A percentile compares a stretch with the other conserved stretches of the same genome.
These are phyloP conservation scores for Phoxinus phoxinus DNA, from an alignment of 2,113 vertebrate species.

Conservation along the genomic window DNA sequence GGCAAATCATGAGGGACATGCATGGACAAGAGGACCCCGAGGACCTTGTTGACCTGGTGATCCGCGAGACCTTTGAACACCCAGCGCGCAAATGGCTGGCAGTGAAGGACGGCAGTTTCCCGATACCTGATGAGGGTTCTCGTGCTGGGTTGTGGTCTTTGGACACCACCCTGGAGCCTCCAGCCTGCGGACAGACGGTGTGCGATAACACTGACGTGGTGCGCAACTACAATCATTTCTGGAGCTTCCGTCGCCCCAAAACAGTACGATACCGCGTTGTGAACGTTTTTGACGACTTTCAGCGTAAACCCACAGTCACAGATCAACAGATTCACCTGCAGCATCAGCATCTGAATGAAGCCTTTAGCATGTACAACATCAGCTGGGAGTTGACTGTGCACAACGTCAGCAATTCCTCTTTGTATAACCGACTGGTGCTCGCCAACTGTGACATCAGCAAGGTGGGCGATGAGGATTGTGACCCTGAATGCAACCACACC, in stretches of 20 bases:
- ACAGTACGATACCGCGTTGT: slow-evolving; percentile 92
- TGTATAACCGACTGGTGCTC: slow-evolving; percentile 88
- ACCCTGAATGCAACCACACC: slow-evolving; percentile 94
- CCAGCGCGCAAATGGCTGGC: slow-evolving; percentile 88
- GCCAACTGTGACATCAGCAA: slow-evolving; percentile 97
- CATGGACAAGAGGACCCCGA: slow-evolving; percentile 76
- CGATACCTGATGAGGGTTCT: slow-evolving; percentile 78
- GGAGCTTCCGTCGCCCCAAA: slow-evolving; percentile 86
- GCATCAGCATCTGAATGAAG: slow-evolving; percentile 90
- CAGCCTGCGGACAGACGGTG: slow-evolving; percentile 92
- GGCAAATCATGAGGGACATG: slow-evolving; percentile 89
- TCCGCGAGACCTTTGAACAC: slow-evolving; percentile 92
- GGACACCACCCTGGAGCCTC: slow-evolving; percentile 88
- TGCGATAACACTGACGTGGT: slow-evolving; percentile 92
- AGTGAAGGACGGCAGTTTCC: slow-evolving; percentile 89
- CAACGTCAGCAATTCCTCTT: slow-evolving; percentile 88
- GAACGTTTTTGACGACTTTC: slow-evolving; percentile 85
- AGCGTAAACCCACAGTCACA: slow-evolving; percentile 85
- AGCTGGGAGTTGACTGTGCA: slow-evolving; percentile 93
- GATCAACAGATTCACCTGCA: slow-evolving; percentile 92
- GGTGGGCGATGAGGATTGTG: slow-evolving; percentile 88
- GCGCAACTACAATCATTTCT: slow-evolving; percentile 89
- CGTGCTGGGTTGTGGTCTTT: slow-evolving; percentile 77
- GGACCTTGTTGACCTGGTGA: slow-evolving; percentile 89
- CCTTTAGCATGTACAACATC: slow-evolving; percentile 92